phyloP scores from a whole-genome alignment of 2,797 vertebrate genomes.

The Sebastiscus albofasciatus region DNA sequence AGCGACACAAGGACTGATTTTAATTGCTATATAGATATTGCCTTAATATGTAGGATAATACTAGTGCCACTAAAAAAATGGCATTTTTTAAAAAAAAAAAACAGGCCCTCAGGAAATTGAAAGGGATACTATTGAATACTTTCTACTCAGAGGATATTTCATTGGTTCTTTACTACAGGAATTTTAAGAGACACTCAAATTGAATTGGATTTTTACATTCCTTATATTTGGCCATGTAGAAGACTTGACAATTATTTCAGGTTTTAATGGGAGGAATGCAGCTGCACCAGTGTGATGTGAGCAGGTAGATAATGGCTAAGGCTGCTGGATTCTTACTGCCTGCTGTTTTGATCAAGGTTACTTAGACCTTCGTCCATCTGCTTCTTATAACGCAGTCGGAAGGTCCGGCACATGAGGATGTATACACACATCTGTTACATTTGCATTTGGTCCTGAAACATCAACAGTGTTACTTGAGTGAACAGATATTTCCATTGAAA shows the following conservation, averaged over 20 bases:
- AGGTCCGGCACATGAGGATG: slow-evolving; percentile 1
- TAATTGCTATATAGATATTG: too few species aligned
- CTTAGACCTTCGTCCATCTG: slow-evolving; percentile 31
- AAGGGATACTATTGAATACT: neutral
- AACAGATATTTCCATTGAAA: neutral
- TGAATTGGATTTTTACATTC: neutral
- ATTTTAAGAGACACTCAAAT: neutral
- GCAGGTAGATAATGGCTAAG: slow-evolving; percentile 18
- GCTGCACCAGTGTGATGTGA: slow-evolving; percentile 14
- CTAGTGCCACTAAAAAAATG: too few species aligned
- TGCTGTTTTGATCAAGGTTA: slow-evolving; percentile 46
- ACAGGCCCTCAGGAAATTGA: too few species aligned
- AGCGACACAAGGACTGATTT: too few species aligned
- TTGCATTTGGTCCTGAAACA: slow-evolving; percentile 19
- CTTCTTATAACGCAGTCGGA: neutral
- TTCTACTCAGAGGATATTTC: neutral
- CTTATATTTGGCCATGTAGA: slow-evolving; percentile 6
- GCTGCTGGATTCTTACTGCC: slow-evolving; percentile 18
- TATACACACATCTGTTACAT: slow-evolving; percentile 19
- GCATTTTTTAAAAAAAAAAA: too few species aligned
- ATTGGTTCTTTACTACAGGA: neutral
- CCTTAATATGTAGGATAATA: too few species aligned
- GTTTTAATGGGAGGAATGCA: slow-evolving; percentile 7
- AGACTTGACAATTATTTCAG: slow-evolving; percentile 1
- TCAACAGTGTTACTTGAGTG: neutral